These are phyloP conservation scores for Hoplostethus atlanticus DNA, from an alignment of 2,797 vertebrate species.

Conservation along the genomic window DNA sequence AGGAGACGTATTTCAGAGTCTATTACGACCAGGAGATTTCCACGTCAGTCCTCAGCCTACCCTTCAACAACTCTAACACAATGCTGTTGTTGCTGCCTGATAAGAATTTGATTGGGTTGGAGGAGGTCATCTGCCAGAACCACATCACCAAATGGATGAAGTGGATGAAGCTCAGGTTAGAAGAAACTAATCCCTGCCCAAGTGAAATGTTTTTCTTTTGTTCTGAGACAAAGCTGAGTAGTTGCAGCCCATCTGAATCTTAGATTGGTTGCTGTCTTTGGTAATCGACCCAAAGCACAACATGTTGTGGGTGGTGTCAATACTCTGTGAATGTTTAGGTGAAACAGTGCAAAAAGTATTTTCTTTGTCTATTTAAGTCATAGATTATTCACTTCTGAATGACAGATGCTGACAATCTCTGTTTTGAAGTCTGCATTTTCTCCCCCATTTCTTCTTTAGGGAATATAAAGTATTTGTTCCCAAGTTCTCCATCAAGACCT, in stretches of 20 bases:
- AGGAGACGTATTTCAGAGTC: not conserved
- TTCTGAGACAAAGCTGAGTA: too few species aligned
- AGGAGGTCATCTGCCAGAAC: conserved; percentile 57
- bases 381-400: too few species aligned
- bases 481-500: conserved; percentile 83
- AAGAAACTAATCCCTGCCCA: not conserved
- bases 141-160: conserved; percentile 80
- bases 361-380: too few species aligned
- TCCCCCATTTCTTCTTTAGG: conserved; percentile 54
- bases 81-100: conserved; percentile 83
- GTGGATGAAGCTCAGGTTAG: conserved; percentile 69
- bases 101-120: conserved; percentile 66
- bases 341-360: too few species aligned
- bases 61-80: conserved; percentile 79
- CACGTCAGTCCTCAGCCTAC: conserved; percentile 77
- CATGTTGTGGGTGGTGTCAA: not conserved
- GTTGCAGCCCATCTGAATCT: too few species aligned
- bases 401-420: too few species aligned
- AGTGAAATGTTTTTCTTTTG: not conserved
- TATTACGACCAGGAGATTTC: conserved; percentile 71
- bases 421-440: not conserved
- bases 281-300: not conserved
- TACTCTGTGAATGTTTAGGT: not conserved
- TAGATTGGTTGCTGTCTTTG: not conserved
- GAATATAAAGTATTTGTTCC: conserved; percentile 66